These are phyloP conservation scores for Subacronicta megacephala DNA, from an alignment of 2,888 invertebrate genomes.

Conservation along the genomic window DNA sequence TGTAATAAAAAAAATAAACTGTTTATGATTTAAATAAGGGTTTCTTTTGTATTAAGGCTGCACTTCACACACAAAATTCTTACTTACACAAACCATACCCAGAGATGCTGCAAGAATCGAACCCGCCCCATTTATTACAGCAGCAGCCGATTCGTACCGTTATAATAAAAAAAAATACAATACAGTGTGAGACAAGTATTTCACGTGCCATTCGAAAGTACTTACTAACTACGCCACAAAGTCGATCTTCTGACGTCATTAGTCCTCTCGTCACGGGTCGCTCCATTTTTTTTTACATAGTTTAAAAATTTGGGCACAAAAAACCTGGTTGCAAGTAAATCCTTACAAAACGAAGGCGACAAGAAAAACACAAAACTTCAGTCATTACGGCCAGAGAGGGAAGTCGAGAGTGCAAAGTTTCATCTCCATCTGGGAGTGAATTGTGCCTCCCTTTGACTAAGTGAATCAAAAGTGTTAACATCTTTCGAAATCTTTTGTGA, in stretches of 20 bases:
- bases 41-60: too few relatives aligned
- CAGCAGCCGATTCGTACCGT: too few relatives aligned
- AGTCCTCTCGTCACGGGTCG: neutral
- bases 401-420: conserved; percentile 78
- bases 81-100: too few relatives aligned
- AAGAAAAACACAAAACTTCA: conserved; percentile 81
- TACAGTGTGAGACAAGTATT: too few relatives aligned
- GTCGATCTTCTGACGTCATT: neutral
- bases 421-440: conserved; percentile 67
- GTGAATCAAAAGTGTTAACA: conserved; percentile 71
- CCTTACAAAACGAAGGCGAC: conserved; percentile 70
- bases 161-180: too few relatives aligned
- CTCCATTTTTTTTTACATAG: conserved; percentile 11
- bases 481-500: conserved; percentile 60
- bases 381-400: conserved; percentile 73
- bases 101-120: too few relatives aligned
- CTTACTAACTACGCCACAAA: neutral
- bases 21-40: too few relatives aligned
- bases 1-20: too few relatives aligned
- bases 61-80: too few relatives aligned
- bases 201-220: too few relatives aligned
- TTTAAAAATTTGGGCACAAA: conserved; percentile 30
- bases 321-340: conserved; percentile 63
- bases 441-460: conserved; percentile 65
- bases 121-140: too few relatives aligned